Evolutionary conservation across 2,113 vertebrate species (phyloP).

Genomic region (Oceanodroma tethys): DNA sequence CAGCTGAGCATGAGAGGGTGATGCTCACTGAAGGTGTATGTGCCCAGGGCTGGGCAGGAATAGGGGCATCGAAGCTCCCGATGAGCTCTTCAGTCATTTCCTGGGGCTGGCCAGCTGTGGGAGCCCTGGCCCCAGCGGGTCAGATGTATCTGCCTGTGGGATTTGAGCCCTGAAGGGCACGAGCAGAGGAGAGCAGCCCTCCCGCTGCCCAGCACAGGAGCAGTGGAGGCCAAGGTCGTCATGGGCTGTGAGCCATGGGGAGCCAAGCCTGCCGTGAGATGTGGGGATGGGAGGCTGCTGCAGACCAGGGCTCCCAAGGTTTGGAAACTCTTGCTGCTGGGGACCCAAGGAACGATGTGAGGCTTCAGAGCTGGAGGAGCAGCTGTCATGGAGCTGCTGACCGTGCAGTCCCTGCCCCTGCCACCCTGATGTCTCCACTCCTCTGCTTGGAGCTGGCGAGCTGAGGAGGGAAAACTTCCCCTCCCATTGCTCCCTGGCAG

Average conservation of each 20-base stretch:
- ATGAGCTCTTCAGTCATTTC: neutral
- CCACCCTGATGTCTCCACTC: neutral
- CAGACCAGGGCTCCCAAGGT: neutral
- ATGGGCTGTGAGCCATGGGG: neutral
- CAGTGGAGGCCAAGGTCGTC: too few relatives aligned
- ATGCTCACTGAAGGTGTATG: neutral
- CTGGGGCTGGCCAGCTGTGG: neutral
- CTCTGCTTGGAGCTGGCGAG: neutral
- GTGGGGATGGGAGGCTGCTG: neutral
- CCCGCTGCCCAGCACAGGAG: neutral
- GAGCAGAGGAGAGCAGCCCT: neutral
- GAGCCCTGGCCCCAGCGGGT: neutral
- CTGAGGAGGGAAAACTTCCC: neutral
- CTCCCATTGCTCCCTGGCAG: neutral
- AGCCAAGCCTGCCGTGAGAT: neutral
- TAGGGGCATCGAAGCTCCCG: neutral
- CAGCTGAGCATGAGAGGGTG: neutral
- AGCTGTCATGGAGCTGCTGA: neutral
- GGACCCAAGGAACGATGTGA: fast-evolving
- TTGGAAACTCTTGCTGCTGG: neutral
- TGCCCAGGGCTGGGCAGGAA: neutral
- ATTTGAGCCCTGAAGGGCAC: neutral
- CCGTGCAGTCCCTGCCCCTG: fast-evolving
- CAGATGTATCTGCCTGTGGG: neutral
- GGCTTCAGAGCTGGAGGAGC: neutral